Evolutionary conservation across 2,888 invertebrate genomes (phyloP).

Genomic region (Seira musarum): DNA sequence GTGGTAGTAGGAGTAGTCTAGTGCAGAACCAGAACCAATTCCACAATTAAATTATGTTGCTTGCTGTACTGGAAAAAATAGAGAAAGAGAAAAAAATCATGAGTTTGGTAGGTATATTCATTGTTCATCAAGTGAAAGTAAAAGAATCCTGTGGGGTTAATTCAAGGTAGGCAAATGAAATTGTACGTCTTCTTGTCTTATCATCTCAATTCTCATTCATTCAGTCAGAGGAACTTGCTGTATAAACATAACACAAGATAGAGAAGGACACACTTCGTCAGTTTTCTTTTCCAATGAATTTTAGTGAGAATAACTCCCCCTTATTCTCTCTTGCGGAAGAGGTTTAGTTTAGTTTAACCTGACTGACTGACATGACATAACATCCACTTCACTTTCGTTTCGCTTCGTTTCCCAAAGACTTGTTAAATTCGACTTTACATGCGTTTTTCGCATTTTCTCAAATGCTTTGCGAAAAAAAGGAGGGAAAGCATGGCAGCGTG

Average conservation of each 20-base stretch:
- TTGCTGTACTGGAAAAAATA: constrained; percentile 53
- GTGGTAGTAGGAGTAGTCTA: too few relatives aligned
- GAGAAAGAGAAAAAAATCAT: constrained; percentile 24
- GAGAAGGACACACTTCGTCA: too few relatives aligned
- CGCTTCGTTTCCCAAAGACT: constrained; percentile 58
- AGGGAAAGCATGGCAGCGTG: not conserved
- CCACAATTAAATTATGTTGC: constrained; percentile 61
- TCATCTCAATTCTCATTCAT: too few relatives aligned
- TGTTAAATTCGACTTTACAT: constrained; percentile 26
- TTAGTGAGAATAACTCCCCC: too few relatives aligned
- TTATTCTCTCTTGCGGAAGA: too few relatives aligned
- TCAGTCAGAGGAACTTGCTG: too few relatives aligned
- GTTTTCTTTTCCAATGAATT: too few relatives aligned
- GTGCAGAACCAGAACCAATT: constrained; percentile 56
- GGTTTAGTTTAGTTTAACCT: too few relatives aligned
- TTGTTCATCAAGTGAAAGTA: not conserved
- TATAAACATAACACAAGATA: too few relatives aligned
- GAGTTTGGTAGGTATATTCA: not conserved
- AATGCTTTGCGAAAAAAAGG: not conserved
- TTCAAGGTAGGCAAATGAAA: too few relatives aligned
- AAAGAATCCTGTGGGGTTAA: too few relatives aligned
- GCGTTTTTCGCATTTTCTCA: not conserved
- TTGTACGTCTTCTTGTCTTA: too few relatives aligned
- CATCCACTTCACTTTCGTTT: constrained; percentile 30
- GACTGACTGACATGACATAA: constrained; percentile 30